Conservation (phyloP, 2,113 vertebrate genomes). For the Bettongia penicillata region DNA sequence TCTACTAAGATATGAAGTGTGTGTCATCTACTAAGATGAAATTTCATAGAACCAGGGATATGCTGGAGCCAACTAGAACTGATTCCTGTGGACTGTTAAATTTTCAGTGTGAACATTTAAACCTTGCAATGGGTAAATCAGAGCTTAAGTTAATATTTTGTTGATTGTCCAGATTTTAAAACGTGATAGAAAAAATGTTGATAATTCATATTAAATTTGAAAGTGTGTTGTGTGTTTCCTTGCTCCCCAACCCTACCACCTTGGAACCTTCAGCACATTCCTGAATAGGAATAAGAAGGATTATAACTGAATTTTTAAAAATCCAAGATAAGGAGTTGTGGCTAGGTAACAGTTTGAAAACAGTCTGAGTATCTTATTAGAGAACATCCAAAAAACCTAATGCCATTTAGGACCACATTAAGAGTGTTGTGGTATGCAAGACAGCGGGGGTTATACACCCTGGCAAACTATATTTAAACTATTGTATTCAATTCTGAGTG, state of each 20-base stretch:
- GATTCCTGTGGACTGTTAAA: neutral
- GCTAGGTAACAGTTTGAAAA: neutral
- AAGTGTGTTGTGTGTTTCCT: neutral
- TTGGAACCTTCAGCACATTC: neutral
- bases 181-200: neutral
- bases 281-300: neutral
- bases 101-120: neutral
- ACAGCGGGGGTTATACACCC: neutral
- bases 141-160: neutral
- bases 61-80: neutral
- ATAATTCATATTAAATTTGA: neutral
- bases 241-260: too few species aligned
- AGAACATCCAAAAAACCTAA: neutral
- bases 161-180: neutral
- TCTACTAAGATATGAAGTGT: too few species aligned
- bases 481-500: neutral
- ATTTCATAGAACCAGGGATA: neutral
- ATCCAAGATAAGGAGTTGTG: neutral
- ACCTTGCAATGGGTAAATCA: neutral
- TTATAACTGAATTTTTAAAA: neutral
- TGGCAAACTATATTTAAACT: neutral
- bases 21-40: neutral
- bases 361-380: neutral
- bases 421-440: neutral
- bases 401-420: neutral